phyloP scores from a whole-genome alignment of 23 tunicate species.

The Phallusia fumigata region DNA sequence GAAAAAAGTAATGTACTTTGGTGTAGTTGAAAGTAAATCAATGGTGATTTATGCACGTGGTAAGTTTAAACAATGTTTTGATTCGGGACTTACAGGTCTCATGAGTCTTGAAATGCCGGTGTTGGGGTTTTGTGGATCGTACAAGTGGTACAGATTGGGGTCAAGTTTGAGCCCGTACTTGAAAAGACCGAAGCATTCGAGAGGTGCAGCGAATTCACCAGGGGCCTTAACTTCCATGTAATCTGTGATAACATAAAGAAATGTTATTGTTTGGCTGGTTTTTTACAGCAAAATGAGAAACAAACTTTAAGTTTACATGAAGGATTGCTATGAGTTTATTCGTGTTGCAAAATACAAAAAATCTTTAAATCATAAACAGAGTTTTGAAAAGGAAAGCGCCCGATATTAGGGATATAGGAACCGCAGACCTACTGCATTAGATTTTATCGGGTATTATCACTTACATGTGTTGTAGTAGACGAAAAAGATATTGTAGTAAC shows the following conservation, averaged over 20 bases:
- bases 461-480: constrained; percentile 79
- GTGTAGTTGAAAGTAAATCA: neutral
- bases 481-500: constrained; percentile 99
- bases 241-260: constrained; percentile 15
- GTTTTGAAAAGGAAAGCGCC: too few species aligned
- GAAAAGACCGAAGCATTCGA: constrained; percentile 75
- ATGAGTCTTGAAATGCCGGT: constrained; percentile 20
- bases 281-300: too few species aligned
- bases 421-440: too few species aligned
- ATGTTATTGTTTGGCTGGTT: too few species aligned
- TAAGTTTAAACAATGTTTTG: neutral
- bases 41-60: neutral
- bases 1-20: too few species aligned
- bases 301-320: too few species aligned
- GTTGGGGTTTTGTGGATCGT: constrained; percentile 17
- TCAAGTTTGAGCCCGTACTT: constrained; percentile 72
- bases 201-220: constrained; percentile 78
- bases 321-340: too few species aligned
- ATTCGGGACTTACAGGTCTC: constrained; percentile 5
- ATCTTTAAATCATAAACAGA: too few species aligned
- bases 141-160: constrained; percentile 34
- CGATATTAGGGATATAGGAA: too few species aligned
- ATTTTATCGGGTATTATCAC: neutral
- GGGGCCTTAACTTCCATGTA: constrained; percentile 62
- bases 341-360: too few species aligned